These are phyloP conservation scores for Peromyscus melanophrys DNA, from an alignment of 2,797 vertebrate species.

Conservation along the genomic window DNA sequence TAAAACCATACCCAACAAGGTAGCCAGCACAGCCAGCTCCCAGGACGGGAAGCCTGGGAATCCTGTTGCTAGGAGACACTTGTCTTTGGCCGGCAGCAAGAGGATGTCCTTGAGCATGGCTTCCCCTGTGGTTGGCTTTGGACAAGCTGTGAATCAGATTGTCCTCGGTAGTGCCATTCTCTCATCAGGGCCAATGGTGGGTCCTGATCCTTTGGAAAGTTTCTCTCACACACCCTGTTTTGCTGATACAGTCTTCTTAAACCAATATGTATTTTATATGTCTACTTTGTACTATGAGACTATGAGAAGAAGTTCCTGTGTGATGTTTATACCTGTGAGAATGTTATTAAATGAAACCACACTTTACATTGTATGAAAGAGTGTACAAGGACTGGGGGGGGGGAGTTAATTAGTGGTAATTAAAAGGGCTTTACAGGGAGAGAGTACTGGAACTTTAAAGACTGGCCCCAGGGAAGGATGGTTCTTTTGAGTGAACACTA, in stretches of 20 bases:
- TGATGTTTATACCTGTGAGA: not conserved
- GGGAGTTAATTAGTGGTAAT: not conserved
- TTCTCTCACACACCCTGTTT: not conserved
- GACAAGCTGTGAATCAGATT: slow-evolving; percentile 71
- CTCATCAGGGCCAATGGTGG: not conserved
- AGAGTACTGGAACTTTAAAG: not conserved
- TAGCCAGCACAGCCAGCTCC: not conserved
- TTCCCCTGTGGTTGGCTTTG: slow-evolving; percentile 78
- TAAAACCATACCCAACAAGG: slow-evolving; percentile 56
- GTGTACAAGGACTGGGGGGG: not conserved
- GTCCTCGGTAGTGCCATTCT: not conserved
- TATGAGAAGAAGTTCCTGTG: not conserved
- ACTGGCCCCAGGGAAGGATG: not conserved
- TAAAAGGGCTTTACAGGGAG: not conserved
- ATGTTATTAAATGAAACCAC: slow-evolving; percentile 25
- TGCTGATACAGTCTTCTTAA: slow-evolving; percentile 1
- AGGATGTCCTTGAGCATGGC: slow-evolving; percentile 84
- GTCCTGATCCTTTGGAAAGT: not conserved
- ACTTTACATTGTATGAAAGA: not conserved
- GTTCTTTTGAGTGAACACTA: not conserved
- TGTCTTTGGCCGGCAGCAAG: slow-evolving; percentile 73
- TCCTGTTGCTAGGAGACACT: slow-evolving; percentile 84
- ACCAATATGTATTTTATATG: not conserved
- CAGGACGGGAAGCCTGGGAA: slow-evolving; percentile 76
- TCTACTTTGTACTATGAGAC: not conserved